These are phyloP conservation scores for Aphaenogaster rudis DNA, from an alignment of 1,140 invertebrate genomes.

Conservation along the genomic window DNA sequence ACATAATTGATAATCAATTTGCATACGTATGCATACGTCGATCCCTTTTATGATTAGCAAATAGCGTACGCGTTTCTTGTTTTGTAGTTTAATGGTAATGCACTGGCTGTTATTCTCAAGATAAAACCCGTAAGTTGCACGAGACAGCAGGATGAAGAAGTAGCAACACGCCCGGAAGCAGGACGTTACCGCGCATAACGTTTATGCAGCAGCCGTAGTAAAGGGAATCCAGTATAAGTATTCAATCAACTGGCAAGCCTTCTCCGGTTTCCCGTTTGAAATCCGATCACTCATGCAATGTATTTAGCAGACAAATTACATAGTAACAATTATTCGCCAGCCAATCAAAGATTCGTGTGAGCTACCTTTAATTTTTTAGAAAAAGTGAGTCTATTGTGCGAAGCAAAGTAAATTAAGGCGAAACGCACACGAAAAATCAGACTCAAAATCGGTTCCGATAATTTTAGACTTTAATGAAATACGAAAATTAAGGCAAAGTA, in stretches of 20 bases:
- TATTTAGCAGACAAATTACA: neutral
- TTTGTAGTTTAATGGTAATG: constrained; percentile 12
- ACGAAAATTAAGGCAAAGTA: neutral
- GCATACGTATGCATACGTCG: neutral
- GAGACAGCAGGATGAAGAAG: neutral
- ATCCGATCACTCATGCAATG: neutral
- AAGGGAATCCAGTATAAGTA: constrained; percentile 24
- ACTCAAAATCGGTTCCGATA: neutral
- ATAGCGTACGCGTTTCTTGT: constrained; percentile 13
- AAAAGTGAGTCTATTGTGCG: neutral
- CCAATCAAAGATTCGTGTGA: neutral
- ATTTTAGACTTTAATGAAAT: neutral
- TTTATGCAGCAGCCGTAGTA: constrained; percentile 11
- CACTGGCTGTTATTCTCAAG: constrained; percentile 23
- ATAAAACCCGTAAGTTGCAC: neutral
- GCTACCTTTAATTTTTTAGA: neutral
- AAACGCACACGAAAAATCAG: neutral
- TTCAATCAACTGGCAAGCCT: constrained; percentile 26
- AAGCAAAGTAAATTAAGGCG: neutral
- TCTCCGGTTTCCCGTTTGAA: constrained; percentile 15
- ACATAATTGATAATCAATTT: neutral
- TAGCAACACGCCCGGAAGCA: constrained; percentile 25
- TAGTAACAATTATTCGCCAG: neutral
- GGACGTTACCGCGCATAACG: constrained; percentile 31
- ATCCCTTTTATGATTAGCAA: constrained; percentile 9